These are phyloP conservation scores for Engraulis encrasicolus DNA, from an alignment of 2,113 vertebrate genomes.

Conservation along the genomic window DNA sequence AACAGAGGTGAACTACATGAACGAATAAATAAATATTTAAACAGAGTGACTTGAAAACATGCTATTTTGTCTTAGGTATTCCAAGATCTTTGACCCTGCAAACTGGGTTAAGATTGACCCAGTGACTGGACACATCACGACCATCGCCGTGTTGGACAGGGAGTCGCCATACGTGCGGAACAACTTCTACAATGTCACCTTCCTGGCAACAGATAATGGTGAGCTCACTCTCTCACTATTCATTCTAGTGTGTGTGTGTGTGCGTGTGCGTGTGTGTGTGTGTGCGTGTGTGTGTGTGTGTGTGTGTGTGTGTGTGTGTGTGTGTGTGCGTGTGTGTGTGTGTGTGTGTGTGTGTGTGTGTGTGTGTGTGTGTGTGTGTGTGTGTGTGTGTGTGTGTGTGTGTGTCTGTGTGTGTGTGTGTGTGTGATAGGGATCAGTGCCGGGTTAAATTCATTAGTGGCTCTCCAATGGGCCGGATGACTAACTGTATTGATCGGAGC, in stretches of 20 bases:
- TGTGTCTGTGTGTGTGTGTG: background rate
- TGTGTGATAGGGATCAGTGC: background rate
- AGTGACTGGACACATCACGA: conserved; percentile 87
- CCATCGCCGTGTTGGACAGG: conserved; percentile 89
- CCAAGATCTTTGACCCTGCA: conserved; percentile 93
- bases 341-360: background rate
- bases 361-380: background rate
- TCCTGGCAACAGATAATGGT: conserved; percentile 95
- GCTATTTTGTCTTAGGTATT: conserved; percentile 85
- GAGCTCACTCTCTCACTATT: conserved; percentile 58
- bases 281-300: background rate
- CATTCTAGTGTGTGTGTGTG: background rate
- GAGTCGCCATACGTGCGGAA: conserved; percentile 94
- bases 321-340: conserved; percentile 16
- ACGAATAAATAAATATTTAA: no score
- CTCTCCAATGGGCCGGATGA: conserved; percentile 26
- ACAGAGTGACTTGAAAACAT: no score
- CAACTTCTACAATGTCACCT: conserved; percentile 94
- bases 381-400: background rate
- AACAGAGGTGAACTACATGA: no score
- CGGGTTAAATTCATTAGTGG: conserved; percentile 38
- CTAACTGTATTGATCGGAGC: conserved; percentile 47
- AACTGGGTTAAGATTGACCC: conserved; percentile 95
- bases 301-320: background rate
- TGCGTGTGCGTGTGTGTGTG: background rate